Conservation (phyloP, 1,140 invertebrate species). For the Pseudoatta argentina region DNA sequence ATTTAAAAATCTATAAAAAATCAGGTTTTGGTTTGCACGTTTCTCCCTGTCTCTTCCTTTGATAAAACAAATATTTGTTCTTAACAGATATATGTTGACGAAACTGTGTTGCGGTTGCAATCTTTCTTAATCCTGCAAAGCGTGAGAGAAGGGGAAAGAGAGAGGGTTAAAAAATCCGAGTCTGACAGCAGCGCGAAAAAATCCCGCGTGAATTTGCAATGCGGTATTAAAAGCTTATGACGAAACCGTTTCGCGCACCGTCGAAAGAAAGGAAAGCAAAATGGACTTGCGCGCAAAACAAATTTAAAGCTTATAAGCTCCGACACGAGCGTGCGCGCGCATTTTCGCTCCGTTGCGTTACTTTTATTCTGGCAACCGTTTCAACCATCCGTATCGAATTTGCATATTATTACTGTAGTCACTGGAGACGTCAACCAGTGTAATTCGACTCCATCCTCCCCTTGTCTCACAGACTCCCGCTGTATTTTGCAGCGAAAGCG, state of each 20-base stretch:
- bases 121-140: constrained; percentile 50
- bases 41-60: background rate
- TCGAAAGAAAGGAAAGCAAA: constrained; percentile 39
- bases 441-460: constrained; percentile 15
- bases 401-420: constrained; percentile 52
- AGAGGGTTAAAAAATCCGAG: constrained; percentile 22
- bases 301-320: constrained; percentile 64
- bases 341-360: constrained; percentile 34
- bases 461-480: background rate
- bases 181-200: constrained; percentile 52
- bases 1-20: background rate
- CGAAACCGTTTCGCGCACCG: constrained; percentile 33
- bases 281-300: constrained; percentile 56
- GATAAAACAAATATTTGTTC: background rate
- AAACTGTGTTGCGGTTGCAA: constrained; percentile 18
- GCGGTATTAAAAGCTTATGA: constrained; percentile 68
- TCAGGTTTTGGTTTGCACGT: background rate
- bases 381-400: constrained; percentile 59
- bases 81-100: background rate
- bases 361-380: constrained; percentile 55
- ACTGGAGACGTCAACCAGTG: constrained; percentile 37
- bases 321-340: constrained; percentile 46
- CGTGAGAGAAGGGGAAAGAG: background rate
- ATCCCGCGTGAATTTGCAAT: constrained; percentile 69
- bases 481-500: background rate